Base-by-base conservation (phyloP, 2,888 invertebrate species). In the Caenorhabditis virilis region DNA sequence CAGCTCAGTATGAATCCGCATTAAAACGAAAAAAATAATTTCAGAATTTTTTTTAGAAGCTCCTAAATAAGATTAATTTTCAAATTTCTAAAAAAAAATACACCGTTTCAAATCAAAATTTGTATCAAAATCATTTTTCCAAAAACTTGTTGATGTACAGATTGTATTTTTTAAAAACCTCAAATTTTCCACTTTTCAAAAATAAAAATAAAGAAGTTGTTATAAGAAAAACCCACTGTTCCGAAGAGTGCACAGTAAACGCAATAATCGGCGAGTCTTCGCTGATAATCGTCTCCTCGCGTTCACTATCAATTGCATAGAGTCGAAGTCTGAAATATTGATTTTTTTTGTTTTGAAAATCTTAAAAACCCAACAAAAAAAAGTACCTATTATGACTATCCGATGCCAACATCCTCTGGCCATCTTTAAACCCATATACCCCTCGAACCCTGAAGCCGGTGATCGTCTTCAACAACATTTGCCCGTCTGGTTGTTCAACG, bases 171-270 rank as follows among this genome's bases (percentile, higher is more conserved):
- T 30, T 30, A 13, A 30, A 9, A 30, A 30, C 38, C 38, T 38
- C 7, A 54, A 30, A 39, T 30, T n/a, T 13, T n/a, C n/a, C n/a
- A n/a, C n/a, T n/a, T 30, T 20, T 38, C 9, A 7, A n/a, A 26
- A 27, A 23, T n/a, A 35, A 52, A 43, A 18, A 23, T 23, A 20
- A 58, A 43, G 23, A 42, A 41, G 25, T 42, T 39, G 11, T 11
- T 22, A 16, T 11, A n/a, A n/a, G 6, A 11, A 25, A 18, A 41
- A 41, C 30, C 26, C 15, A 41, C 43, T 43, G 41, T 26, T 71
- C 71, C 2, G 64, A 62, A 39, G 61, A 64, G 30, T 71, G 67
- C 1, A 68, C 56, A 11, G 49, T 50, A 49, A 64, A 67, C 18
- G 27, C 56, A 18, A 60, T 26, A 22, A 55, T 56, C 7, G 48